Conservation (phyloP, 2,888 invertebrate genomes). For the Cataglyphis altisquamis region DNA sequence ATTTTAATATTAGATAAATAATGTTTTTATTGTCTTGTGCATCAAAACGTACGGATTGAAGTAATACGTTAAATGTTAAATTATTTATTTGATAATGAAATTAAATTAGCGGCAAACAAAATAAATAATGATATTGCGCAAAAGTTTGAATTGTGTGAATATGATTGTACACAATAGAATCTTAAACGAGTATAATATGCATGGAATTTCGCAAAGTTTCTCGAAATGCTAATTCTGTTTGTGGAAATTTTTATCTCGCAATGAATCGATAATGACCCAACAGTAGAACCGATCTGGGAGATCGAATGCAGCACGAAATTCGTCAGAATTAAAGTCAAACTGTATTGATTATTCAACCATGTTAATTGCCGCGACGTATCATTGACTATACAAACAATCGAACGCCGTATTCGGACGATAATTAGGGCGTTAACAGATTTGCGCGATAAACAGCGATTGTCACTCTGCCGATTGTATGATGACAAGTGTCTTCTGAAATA, state of each 20-base stretch:
- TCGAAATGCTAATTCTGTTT: not conserved
- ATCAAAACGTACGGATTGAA: not conserved
- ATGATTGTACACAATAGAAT: not conserved
- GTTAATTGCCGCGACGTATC: conserved; percentile 65
- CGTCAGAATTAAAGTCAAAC: conserved; percentile 47
- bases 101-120: not conserved
- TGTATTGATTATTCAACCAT: conserved; percentile 36
- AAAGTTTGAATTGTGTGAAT: conserved; percentile 20
- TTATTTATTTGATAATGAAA: not conserved
- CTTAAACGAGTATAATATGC: not conserved
- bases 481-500: not conserved
- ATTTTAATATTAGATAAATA: conserved; percentile 1
- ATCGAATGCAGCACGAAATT: conserved; percentile 24
- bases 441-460: conserved; percentile 45
- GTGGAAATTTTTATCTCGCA: conserved; percentile 29
- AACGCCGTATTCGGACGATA: conserved; percentile 24
- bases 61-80: not conserved
- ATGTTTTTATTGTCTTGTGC: not conserved
- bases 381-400: conserved; percentile 46
- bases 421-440: conserved; percentile 50
- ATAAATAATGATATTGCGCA: not conserved
- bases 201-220: not conserved
- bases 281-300: not conserved
- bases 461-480: not conserved
- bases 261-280: conserved; percentile 38